Evolutionary conservation across 2,888 invertebrate genomes (phyloP), one percentile per base, ranked within the genome.

Genomic region (Mesochorus sp.): DNA sequence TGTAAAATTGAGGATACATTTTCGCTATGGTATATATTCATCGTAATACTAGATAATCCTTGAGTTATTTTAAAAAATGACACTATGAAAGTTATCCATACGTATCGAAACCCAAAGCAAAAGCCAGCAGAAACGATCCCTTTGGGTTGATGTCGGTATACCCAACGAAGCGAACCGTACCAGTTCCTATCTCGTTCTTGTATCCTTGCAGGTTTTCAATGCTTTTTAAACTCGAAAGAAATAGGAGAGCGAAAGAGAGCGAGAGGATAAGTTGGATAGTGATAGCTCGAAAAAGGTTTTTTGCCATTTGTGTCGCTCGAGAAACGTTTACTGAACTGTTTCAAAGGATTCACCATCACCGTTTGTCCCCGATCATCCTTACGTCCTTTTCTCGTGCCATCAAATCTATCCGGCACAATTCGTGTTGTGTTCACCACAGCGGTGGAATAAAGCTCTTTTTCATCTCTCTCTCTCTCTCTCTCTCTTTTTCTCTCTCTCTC

Each of bases 311-410:
- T 55, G 39, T 57, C 42, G 59, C 24, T 39, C 17, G 51, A 49
- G 26, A 72, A 71, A 71, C 61, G 71, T 76, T 76, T 76, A 61
- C 71, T 53, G 59, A 42, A 31, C 12, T 61, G 28, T 53, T 76
- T 53, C 44, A 47, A 71, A 66, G 31, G 66, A 53, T 64, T 62
- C 47, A n/a, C n/a, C 51, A 24, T 53, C 51, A n/a, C 14, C 39
- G 34, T 5, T 66, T 51, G 14, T 51, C n/a, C 5, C 44, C 39
- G 12, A 24, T 42, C 55, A 21, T 67, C 28, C 10, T 53, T 42
- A 21, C 17, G 19, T 66, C 57, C 19, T 37, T 31, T 66, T 31
- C 17, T 26, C 26, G 39, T 31, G 8, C 59, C 21, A 42, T 51
- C 70, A 42, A 34, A 70, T 26, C 37, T 39, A 66, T n/a, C 26